Evolutionary conservation across 2,888 invertebrate genomes (phyloP), one percentile per base, ranked within the genome.

Genomic region (Mellilla xanthometata): DNA sequence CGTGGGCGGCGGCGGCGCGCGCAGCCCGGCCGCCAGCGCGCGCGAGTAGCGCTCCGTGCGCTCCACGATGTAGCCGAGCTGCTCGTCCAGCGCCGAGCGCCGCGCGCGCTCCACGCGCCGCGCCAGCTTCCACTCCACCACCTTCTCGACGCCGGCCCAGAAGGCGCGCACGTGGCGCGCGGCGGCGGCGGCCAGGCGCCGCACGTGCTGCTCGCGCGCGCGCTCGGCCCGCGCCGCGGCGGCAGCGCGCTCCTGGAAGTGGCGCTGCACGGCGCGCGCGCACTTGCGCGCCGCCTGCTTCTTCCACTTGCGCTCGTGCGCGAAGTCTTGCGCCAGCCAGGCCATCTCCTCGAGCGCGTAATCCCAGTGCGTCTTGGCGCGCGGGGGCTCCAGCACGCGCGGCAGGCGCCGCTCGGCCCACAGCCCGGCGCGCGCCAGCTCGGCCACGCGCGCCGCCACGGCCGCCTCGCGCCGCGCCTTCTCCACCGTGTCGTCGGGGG

Each of bases 261-360:
- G 93, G 73, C 97, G 97, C 68, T 96, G 96, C 27, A 97, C 95
- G 92, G 97, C 97, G 59, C 95, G 92, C 12, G 97, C 96, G 76
- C 97, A 97, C 90, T 96, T 98, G 75, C 96, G 96, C 1, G 98
- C 97, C 3, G 97, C 96, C 48, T 96, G 95, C 79, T 97, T 97
- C 75, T 99, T 99, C 97, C 98, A 98, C 79, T 98, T 98, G 53
- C 99, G 92, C 83, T 99, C 99, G 79, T 98, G 97, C 15, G 96
- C 96, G 86, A 99, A 99, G 87, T 99, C 99, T 26, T 97, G 96
- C 24, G 98, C 97, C 58, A 99, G 91, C 99, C 99, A 99, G 26
- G 95, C 95, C 97, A 99, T 98, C 89, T 99, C 99, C 83, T 99
- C 99, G 28, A 99, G 90, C 54, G 99, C 90, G 83, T 98, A 99